Evolutionary conservation across 2,888 invertebrate genomes (phyloP).

Genomic region (Drosophila algonquin): DNA sequence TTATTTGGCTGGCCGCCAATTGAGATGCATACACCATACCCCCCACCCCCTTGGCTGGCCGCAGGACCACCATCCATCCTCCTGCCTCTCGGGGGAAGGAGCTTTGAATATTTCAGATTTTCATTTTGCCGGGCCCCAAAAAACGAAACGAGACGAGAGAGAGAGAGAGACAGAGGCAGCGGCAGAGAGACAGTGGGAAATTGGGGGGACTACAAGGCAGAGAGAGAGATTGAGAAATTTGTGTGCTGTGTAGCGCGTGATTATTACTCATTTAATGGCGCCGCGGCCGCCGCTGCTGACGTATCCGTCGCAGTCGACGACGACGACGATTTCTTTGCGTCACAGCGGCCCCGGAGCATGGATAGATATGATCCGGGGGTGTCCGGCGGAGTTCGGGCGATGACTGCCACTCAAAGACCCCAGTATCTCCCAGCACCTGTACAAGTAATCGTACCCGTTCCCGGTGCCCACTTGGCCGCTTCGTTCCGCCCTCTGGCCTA

Average conservation of each 20-base stretch:
- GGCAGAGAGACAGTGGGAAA: constrained; percentile 1
- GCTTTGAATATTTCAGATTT: constrained; percentile 44
- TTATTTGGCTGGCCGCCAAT: constrained; percentile 43
- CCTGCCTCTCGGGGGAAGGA: constrained; percentile 1
- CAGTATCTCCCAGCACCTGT: constrained; percentile 7
- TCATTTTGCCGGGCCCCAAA: constrained; percentile 30
- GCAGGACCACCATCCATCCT: not conserved
- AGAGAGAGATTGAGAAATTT: constrained; percentile 3
- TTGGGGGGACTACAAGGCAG: not conserved
- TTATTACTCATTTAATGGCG: constrained; percentile 52
- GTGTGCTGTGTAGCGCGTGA: constrained; percentile 41
- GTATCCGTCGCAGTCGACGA: not conserved
- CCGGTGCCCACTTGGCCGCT: not conserved
- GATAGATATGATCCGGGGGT: not conserved
- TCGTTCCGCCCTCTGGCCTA: not conserved
- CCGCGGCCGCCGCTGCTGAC: constrained; percentile 7
- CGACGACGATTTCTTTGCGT: constrained; percentile 37
- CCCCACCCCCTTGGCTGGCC: not conserved
- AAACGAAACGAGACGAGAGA: not conserved
- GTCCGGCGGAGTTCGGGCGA: not conserved
- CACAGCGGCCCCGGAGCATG: constrained; percentile 10
- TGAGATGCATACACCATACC: constrained; percentile 32
- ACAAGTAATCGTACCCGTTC: not conserved
- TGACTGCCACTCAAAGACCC: constrained; percentile 10
- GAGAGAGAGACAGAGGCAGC: not conserved